A percentile compares a stretch with the other conserved stretches of the same genome.
Evolutionary conservation across 2,888 invertebrate genomes (phyloP).

Genomic region (Anaspis maculata): DNA sequence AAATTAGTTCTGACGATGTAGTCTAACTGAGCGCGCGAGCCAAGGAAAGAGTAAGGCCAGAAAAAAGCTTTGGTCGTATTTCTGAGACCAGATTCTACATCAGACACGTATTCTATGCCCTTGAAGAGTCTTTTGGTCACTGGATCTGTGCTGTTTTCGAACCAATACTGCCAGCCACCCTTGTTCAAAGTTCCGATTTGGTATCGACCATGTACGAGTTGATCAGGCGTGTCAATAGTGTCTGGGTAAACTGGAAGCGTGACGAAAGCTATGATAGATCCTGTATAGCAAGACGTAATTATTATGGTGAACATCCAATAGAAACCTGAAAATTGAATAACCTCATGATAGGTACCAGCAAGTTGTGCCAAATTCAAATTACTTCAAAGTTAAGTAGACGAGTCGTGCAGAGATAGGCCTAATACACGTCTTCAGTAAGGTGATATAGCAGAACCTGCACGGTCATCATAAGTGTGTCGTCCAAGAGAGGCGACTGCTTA

Average conservation of each 20-base stretch:
- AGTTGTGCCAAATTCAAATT: too few relatives aligned
- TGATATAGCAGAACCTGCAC: too few relatives aligned
- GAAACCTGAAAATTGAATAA: too few relatives aligned
- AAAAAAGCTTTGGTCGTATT: conserved; percentile 69
- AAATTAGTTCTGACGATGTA: conserved; percentile 67
- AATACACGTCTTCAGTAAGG: too few relatives aligned
- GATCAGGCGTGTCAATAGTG: conserved; percentile 60
- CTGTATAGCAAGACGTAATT: conserved; percentile 75
- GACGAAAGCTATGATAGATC: conserved; percentile 77
- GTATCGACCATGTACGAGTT: conserved; percentile 59
- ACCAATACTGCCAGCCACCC: conserved; percentile 71
- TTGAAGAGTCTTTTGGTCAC: conserved; percentile 53
- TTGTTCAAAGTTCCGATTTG: conserved; percentile 64
- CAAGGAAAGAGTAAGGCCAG: conserved; percentile 71
- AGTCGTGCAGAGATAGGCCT: too few relatives aligned
- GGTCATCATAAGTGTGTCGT: too few relatives aligned
- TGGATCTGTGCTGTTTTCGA: conserved; percentile 59
- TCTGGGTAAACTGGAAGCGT: conserved; percentile 69
- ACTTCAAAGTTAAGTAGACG: too few relatives aligned
- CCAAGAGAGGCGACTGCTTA: too few relatives aligned
- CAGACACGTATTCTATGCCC: conserved; percentile 59
- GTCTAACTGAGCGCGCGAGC: conserved; percentile 62
- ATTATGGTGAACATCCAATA: conserved; percentile 85
- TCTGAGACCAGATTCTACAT: conserved; percentile 58
- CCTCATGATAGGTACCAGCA: too few relatives aligned